Evolutionary conservation across 2,113 vertebrate species (phyloP), one percentile per base, ranked within the genome.

Genomic region (Fulica atra): DNA sequence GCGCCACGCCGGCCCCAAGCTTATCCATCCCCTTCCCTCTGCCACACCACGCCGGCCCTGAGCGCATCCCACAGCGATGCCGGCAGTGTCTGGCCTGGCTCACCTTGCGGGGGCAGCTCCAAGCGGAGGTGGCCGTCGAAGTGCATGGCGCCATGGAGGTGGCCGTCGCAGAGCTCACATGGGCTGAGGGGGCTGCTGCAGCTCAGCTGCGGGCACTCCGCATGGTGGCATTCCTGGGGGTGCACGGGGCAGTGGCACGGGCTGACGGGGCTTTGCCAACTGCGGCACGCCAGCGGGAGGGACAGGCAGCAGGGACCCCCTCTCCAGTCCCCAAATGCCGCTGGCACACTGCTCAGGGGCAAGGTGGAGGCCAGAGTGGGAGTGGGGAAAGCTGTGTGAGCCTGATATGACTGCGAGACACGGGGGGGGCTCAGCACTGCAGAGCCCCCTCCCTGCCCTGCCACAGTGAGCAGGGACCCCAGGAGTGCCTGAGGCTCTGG

Each of bases 91-190:
- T n/a, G 0, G 53, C 23, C 33, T 0, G 0, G 81, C 9, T 97
- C 97, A 99, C 99, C 99, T 98, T 98, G 99, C 0, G 97, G 98
- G 56, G 99, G 97, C 88, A 99, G 97, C 97, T 99, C 98, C 7
- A 99, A 99, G 96, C 98, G 98, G 71, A 99, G 97, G 70, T 99
- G 99, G 50, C 99, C 97, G 35, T 99, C 98, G 71, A 99, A 99
- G 97, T 98, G 99, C 98, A 99, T 98, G 95, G 97, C 73, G 96
- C 98, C 97, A 95, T 99, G 99, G 96, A 98, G 98, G 93, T 95
- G 98, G 60, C 98, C 82, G 97, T 99, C 99, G 72, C 99, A 99
- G 98, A 97, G 98, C 97, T 99, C 98, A 56, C 99, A 99, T 95
- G 99, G 98, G 97, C 98, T 98, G 68, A 99, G 98, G 36, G 99